Base-by-base conservation (phyloP, 2,888 invertebrate genomes). In the Hydrotaea diabolus region DNA sequence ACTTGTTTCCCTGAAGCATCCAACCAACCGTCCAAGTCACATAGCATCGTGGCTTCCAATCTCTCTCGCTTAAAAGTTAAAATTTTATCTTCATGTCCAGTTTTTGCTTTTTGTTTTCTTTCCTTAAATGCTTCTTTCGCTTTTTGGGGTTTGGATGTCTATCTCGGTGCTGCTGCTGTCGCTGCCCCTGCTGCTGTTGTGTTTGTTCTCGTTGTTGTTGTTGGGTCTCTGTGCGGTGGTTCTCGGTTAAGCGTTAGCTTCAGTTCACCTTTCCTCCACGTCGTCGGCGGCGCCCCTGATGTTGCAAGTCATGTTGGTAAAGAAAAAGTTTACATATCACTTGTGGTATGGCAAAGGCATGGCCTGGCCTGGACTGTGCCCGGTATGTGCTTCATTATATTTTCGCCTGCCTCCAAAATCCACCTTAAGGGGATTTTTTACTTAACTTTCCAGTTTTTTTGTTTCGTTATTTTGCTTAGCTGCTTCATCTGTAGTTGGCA, bases 71-170 rank as follows among this genome's bases (percentile, higher is more conserved):
- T 7, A 19, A 17, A 1, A 66, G 21, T 46, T 23, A 31, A 64
- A 73, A 66, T 39, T 73, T 84, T 82, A 82, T 79, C 77, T 82
- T 64, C 59, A 43, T 82, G 85, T 79, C 79, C 84, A 84, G 84
- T 69, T 78, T 80, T 69, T 23, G n/a, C n/a, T n/a, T 31, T 55
- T 17, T 26, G 19, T 75, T 72, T 69, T 26, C 39, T 73, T 74
- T 74, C 69, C 69, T 73, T 49, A 31, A 77, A 71, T 76, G 46
- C 39, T 77, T 77, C 39, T 39, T 39, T 31, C 31, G 39, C 55
- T 77, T 21, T 71, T 64, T 17, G 31, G 23, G 39, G 15, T 82
- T 82, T 82, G 36, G 55, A 80, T 80, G 19, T 74, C 76, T 81
- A 81, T 81, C 75, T 74, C 31, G 64, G 66, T 49, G 78, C 76